These are phyloP conservation scores for Cassiopea andromeda DNA, from an alignment of 30 jellyfish, hydroid and myxozoan species.

Conservation along the genomic window DNA sequence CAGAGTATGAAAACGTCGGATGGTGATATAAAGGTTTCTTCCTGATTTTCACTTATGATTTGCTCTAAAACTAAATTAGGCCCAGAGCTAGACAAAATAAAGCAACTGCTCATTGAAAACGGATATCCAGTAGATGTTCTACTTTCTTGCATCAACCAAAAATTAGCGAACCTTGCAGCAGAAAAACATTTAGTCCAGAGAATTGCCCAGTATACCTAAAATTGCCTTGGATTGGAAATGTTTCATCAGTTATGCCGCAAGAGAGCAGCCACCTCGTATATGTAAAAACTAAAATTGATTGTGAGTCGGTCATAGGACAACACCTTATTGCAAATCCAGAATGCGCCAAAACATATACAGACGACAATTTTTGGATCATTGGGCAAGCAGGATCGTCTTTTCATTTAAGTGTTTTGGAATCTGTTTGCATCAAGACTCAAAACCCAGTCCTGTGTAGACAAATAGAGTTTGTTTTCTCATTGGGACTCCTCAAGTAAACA, in stretches of 20 bases:
- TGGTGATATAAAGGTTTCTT: too few species aligned
- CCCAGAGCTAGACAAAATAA: not conserved
- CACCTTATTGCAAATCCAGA: not conserved
- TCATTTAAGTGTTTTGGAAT: not conserved
- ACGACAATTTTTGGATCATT: not conserved
- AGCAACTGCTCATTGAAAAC: not conserved
- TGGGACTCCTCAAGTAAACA: not conserved
- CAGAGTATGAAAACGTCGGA: too few species aligned
- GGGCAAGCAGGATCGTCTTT: not conserved
- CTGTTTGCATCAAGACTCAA: not conserved
- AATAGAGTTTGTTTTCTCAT: constrained; percentile 1
- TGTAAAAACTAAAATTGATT: not conserved
- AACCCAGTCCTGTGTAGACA: constrained; percentile 4
- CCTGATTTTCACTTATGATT: not conserved
- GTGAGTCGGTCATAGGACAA: not conserved
- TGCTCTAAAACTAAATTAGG: not conserved
- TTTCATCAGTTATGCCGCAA: not conserved
- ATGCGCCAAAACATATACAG: not conserved
- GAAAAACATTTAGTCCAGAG: not conserved
- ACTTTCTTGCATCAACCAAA: not conserved
- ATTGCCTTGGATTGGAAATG: not conserved
- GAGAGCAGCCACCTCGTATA: not conserved
- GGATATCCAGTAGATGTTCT: not conserved
- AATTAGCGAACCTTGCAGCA: not conserved
- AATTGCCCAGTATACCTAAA: not conserved